Percentiles rank a stretch among this genome's conserved stretches.
phyloP scores from a whole-genome alignment of 2,888 invertebrate species.

The Norana najaformis region DNA sequence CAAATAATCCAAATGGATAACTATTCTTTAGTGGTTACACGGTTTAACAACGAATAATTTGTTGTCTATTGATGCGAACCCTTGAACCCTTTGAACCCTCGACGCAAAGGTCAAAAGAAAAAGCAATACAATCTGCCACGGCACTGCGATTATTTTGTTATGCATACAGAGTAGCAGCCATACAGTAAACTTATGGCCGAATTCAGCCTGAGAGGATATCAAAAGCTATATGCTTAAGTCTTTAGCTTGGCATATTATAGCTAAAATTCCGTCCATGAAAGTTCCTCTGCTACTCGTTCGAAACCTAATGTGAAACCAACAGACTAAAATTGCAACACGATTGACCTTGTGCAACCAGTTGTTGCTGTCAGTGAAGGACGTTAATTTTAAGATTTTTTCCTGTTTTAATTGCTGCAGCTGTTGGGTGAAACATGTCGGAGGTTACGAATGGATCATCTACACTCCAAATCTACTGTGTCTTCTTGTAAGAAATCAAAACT shows the following conservation, averaged over 20 bases:
- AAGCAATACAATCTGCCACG: neutral
- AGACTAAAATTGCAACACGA: too few species aligned
- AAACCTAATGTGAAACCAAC: too few species aligned
- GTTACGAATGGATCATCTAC: conserved; percentile 41
- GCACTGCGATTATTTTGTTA: neutral
- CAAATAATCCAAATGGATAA: neutral
- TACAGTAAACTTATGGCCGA: neutral
- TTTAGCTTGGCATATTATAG: neutral
- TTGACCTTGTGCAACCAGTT: too few species aligned
- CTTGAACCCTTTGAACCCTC: neutral
- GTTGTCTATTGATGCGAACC: neutral
- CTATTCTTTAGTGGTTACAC: neutral
- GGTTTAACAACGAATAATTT: neutral
- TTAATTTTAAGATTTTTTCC: neutral
- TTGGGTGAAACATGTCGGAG: conserved; percentile 36
- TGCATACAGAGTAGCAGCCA: neutral
- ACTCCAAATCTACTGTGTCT: conserved; percentile 39
- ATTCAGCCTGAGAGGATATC: neutral
- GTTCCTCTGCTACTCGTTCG: too few species aligned
- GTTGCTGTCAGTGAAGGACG: neutral
- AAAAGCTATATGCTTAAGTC: neutral
- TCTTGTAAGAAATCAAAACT: conserved; percentile 28
- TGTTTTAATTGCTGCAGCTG: conserved; percentile 34
- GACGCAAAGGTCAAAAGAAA: neutral
- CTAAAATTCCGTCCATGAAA: neutral